A percentile compares a stretch with the other conserved stretches of the same genome.
phyloP scores from a whole-genome alignment of 2,113 vertebrate genomes.

The Paratilapia polleni region DNA sequence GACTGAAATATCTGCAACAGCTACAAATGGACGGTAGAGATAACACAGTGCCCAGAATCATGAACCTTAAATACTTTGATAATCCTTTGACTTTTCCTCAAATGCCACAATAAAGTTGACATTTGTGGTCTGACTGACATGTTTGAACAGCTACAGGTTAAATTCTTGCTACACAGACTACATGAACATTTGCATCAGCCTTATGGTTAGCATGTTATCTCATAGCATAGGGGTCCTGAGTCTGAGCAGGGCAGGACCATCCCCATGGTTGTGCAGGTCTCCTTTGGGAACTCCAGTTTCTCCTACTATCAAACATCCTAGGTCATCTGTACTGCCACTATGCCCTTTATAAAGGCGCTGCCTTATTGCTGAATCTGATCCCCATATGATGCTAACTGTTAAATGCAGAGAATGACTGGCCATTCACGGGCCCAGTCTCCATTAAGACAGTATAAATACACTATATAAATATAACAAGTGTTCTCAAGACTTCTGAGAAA shows the following conservation, averaged over 20 bases:
- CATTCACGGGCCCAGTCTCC: fast-evolving
- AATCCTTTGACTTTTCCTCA: background rate
- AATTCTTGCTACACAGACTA: too few relatives aligned
- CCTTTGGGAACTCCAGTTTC: background rate
- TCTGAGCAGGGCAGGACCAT: too few relatives aligned
- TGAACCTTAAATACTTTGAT: background rate
- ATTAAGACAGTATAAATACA: too few relatives aligned
- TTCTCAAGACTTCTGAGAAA: background rate
- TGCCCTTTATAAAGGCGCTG: background rate
- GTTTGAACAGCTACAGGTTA: too few relatives aligned
- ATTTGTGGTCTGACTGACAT: too few relatives aligned
- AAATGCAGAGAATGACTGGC: background rate
- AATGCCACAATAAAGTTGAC: background rate
- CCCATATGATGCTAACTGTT: background rate
- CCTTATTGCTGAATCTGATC: too few relatives aligned
- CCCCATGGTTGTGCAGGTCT: background rate
- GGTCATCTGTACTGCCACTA: background rate
- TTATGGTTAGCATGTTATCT: background rate
- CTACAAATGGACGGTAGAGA: too few relatives aligned
- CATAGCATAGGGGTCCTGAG: background rate
- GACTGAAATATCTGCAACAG: background rate
- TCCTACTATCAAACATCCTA: background rate
- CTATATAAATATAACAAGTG: too few relatives aligned
- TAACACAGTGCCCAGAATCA: background rate
- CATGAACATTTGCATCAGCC: background rate